Base-by-base conservation (phyloP, 1,140 invertebrate genomes). In the Chymomyza costata region DNA sequence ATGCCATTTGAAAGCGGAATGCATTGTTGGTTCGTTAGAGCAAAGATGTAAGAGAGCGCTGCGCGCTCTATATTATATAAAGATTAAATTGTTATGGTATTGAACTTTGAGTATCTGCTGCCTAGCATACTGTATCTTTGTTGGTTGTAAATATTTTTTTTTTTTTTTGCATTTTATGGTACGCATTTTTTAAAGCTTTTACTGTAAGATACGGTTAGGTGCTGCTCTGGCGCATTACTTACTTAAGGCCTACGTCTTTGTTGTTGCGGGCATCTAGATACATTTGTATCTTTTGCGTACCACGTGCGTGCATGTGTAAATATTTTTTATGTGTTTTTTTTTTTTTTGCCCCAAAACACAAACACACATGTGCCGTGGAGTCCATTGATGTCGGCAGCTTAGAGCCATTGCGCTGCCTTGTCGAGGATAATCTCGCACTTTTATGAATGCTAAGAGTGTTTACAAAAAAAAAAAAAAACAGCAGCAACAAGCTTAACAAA, bases 291-390 rank as follows among this genome's bases (percentile, higher is more conserved):
- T 65, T 28, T 44, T 25, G 30, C 15, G 13, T 39, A 32, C 34
- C 40, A 55, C 48, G 38, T 31, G 51, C 51, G 44, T 47, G 62
- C 71, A 53, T 69, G 70, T 76, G 70, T 78, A 66, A 71, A 78
- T 80, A 78, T 78, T 66, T 76, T 76, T 78, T 78, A 78, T 69
- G 74, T 70, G 56, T 49, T 69, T 48, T 41, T 44, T 30, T 16
- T 47, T 38, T 30, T 13, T 38, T 43, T 51, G 51, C 14, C 39
- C 37, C 6, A 16, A 41, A 55, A 41, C 10, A 39, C 10, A 14
- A 13, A 14, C n/a, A n/a, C n/a, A n/a, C n/a, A n/a, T n/a, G 32
- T 31, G 37, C 54, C 34, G 17, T 25, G 30, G 39, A 38, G 50
- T 41, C 11, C 50, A 45, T 45, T n/a, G n/a, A n/a, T n/a, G n/a